These are phyloP conservation scores for Denticeps clupeoides DNA, from an alignment of 2,797 vertebrate genomes.

Conservation along the genomic window DNA sequence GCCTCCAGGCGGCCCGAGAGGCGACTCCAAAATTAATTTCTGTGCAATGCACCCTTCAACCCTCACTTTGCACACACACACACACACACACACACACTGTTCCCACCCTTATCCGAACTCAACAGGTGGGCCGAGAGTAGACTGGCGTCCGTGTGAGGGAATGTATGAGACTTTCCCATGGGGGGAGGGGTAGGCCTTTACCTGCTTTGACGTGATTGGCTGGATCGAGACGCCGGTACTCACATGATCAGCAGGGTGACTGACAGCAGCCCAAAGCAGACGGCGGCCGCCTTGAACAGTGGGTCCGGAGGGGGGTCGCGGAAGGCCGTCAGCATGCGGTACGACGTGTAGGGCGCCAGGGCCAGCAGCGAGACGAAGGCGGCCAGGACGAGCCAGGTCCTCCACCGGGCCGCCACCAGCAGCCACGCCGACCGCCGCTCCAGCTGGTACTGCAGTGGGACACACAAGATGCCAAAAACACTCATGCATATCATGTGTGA, in stretches of 20 bases:
- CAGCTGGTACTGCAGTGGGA: conserved; percentile 42
- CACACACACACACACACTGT: neutral
- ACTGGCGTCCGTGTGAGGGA: too few relatives aligned
- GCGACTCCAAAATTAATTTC: conserved; percentile 43
- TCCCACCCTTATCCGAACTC: conserved; percentile 17
- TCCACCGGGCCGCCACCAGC: conserved; percentile 37
- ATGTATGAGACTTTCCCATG: neutral
- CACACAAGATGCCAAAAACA: conserved; percentile 6
- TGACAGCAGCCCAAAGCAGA: conserved; percentile 34
- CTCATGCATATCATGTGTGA: too few relatives aligned
- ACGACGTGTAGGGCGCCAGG: conserved; percentile 40
- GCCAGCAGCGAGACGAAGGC: conserved; percentile 9
- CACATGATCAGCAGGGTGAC: conserved; percentile 49
- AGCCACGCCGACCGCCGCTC: conserved; percentile 42
- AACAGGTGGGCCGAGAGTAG: conserved; percentile 6
- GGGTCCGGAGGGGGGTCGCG: conserved; percentile 32
- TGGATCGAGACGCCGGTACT: conserved; percentile 24
- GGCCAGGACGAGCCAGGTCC: conserved; percentile 33
- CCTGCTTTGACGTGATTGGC: neutral
- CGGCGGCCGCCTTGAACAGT: conserved; percentile 39
- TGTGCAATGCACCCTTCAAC: conserved; percentile 8
- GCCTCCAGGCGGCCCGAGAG: conserved; percentile 48
- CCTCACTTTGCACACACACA: neutral
- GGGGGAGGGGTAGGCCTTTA: conserved; percentile 9
- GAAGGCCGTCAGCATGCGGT: conserved; percentile 38